These are phyloP conservation scores for Drosophila sp. DNA, from an alignment of 1,140 invertebrate genomes.

Conservation along the genomic window DNA sequence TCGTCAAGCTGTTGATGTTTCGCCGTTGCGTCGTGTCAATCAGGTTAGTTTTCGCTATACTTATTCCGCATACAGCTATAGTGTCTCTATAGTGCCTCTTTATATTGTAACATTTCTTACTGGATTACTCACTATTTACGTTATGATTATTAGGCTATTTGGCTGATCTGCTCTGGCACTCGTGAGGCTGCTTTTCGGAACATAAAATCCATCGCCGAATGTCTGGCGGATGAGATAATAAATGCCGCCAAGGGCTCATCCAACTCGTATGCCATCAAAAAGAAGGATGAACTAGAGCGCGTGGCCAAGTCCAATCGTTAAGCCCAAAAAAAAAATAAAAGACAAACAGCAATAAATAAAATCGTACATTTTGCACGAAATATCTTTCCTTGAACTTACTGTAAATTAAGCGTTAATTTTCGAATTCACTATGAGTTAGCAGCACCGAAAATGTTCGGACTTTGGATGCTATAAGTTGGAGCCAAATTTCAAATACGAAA, in stretches of 20 bases:
- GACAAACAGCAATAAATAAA: too few species aligned
- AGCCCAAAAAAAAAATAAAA: slow-evolving; percentile 75
- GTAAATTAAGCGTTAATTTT: neutral
- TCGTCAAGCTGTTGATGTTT: slow-evolving; percentile 99
- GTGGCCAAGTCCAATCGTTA: slow-evolving; percentile 99
- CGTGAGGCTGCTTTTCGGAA: slow-evolving; percentile 99
- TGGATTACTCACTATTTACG: too few species aligned
- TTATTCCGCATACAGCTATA: too few species aligned
- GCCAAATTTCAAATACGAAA: neutral
- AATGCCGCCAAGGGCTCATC: slow-evolving; percentile 99
- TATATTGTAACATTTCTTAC: too few species aligned
- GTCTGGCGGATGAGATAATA: slow-evolving; percentile 99
- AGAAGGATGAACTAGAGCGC: slow-evolving; percentile 99
- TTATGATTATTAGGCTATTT: slow-evolving; percentile 90
- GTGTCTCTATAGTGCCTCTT: too few species aligned
- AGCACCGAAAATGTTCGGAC: neutral
- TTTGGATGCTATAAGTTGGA: neutral
- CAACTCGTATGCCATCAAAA: slow-evolving; percentile 99
- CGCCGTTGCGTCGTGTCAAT: slow-evolving; percentile 98
- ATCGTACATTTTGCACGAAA: too few species aligned
- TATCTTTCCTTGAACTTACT: neutral
- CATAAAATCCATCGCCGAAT: slow-evolving; percentile 99
- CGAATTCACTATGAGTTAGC: neutral
- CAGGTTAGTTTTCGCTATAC: too few species aligned
- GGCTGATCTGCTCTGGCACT: slow-evolving; percentile 98